phyloP scores from a whole-genome alignment of 2,888 invertebrate species.

The Gnatocerus cornutus region DNA sequence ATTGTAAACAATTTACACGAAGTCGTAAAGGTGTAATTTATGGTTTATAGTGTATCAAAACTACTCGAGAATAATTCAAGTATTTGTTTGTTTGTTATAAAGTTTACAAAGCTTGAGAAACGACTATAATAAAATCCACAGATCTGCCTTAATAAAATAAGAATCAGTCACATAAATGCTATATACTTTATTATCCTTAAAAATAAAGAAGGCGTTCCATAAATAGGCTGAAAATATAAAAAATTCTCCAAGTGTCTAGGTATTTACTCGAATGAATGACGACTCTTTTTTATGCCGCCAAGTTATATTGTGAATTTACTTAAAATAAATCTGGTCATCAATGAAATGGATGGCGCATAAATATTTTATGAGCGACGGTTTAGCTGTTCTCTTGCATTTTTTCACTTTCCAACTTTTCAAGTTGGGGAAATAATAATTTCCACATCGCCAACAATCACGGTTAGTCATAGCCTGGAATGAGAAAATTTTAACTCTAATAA shows the following conservation, averaged over 20 bases:
- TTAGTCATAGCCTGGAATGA: constrained; percentile 23
- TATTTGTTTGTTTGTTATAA: constrained; percentile 54
- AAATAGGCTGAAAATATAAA: constrained; percentile 65
- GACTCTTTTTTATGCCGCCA: constrained; percentile 64
- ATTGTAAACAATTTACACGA: constrained; percentile 48
- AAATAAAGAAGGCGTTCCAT: constrained; percentile 65
- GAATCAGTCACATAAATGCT: constrained; percentile 66
- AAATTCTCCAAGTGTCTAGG: constrained; percentile 63
- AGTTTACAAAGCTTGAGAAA: constrained; percentile 54
- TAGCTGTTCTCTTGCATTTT: constrained; percentile 60
- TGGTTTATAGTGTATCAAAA: constrained; percentile 48
- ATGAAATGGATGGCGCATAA: constrained; percentile 66
- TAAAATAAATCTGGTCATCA: constrained; percentile 67
- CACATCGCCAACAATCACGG: constrained; percentile 22
- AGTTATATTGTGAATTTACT: constrained; percentile 53
- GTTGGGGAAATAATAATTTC: constrained; percentile 29
- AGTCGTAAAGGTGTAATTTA: constrained; percentile 49
- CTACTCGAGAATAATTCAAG: constrained; percentile 49
- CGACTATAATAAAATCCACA: constrained; percentile 46
- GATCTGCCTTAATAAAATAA: constrained; percentile 66
- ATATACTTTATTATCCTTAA: constrained; percentile 65
- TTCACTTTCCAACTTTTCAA: constrained; percentile 39
- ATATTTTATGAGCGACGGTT: constrained; percentile 64
- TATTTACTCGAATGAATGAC: constrained; percentile 68
- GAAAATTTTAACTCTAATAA: constrained; percentile 37